These are phyloP conservation scores for Spermophilus dauricus DNA, from an alignment of 2,113 vertebrate species.

Conservation along the genomic window DNA sequence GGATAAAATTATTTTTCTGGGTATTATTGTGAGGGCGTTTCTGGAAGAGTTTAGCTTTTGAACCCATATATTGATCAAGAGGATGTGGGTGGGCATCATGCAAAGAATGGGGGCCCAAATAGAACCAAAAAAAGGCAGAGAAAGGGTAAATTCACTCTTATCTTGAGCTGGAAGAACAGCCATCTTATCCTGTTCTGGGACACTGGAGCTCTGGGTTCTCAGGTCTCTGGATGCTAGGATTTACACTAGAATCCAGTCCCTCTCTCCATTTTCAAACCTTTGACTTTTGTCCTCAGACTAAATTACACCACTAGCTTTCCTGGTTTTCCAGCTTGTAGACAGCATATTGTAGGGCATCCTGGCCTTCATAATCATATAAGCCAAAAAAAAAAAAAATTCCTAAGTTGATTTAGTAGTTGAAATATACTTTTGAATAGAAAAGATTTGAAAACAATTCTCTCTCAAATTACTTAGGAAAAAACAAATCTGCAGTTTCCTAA, in stretches of 20 bases:
- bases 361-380: neutral
- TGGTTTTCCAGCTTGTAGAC: neutral
- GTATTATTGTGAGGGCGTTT: neutral
- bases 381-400: neutral
- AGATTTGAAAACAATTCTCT: neutral
- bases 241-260: neutral
- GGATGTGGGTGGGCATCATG: neutral
- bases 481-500: neutral
- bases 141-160: neutral
- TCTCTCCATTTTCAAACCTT: neutral
- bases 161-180: neutral
- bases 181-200: neutral
- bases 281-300: neutral
- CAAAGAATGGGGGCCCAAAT: neutral
- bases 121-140: neutral
- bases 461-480: neutral
- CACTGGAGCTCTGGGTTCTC: neutral
- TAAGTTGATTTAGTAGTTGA: slow-evolving; percentile 1
- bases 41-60: neutral
- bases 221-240: neutral
- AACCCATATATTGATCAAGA: neutral
- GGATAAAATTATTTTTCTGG: neutral
- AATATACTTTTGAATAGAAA: neutral
- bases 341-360: neutral
- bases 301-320: neutral